Percentiles rank a stretch among this genome's conserved stretches.
Evolutionary conservation across 2,888 invertebrate species (phyloP).

Genomic region (Coelogynopora nodosa): DNA sequence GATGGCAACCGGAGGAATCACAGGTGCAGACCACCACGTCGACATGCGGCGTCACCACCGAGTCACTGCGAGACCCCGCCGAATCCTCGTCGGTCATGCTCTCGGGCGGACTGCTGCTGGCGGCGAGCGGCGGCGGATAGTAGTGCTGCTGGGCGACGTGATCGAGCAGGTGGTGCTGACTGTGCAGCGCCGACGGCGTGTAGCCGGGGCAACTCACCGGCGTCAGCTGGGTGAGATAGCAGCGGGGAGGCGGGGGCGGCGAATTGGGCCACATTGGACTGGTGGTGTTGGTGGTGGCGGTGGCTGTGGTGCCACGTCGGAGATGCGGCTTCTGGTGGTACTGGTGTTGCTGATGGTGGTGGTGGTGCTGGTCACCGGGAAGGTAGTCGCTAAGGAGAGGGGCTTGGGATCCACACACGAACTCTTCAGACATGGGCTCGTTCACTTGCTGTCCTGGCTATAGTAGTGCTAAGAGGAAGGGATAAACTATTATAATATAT

Average conservation of each 20-base stretch:
- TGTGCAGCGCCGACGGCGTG: neutral
- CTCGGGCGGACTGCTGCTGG: neutral
- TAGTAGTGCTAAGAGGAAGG: too few relatives aligned
- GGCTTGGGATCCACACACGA: neutral
- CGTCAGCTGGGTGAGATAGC: neutral
- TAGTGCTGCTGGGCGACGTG: too few relatives aligned
- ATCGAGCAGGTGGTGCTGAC: neutral
- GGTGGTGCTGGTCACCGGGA: neutral
- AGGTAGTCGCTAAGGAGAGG: neutral
- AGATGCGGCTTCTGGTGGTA: too few relatives aligned
- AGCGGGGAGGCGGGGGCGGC: neutral
- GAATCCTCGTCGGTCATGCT: neutral
- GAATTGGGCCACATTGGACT: too few relatives aligned
- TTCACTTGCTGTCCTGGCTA: too few relatives aligned
- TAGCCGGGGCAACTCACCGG: neutral
- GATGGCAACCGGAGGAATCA: neutral
- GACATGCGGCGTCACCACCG: conserved; percentile 21
- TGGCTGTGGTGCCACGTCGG: too few relatives aligned
- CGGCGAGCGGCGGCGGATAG: neutral
- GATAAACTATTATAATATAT: too few relatives aligned
- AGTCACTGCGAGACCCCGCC: neutral
- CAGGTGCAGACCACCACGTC: conserved; percentile 13
- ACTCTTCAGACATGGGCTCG: neutral
- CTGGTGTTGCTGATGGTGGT: too few relatives aligned
- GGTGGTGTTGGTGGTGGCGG: too few relatives aligned